Base-by-base conservation (phyloP, 2,113 vertebrate species). In the Sigmodon hispidus region DNA sequence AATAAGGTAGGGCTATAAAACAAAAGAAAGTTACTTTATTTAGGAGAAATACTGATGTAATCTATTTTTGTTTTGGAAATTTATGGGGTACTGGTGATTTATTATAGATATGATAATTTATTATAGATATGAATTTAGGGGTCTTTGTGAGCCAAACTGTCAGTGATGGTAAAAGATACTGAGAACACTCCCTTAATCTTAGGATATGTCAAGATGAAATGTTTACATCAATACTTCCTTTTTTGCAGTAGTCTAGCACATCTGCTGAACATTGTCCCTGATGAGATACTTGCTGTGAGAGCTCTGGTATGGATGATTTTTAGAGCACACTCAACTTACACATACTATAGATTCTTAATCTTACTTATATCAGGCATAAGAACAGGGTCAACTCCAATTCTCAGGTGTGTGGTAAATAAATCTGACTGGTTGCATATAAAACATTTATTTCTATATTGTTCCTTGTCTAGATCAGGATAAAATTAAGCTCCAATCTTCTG, bases 1-100 rank as follows among this genome's bases (percentile, higher is more conserved):
- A 94, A 96, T 90, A 84, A 96, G 65, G 45, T 67, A 91, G 10
- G 77, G 26, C 91, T 97, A 95, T 77, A 96, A 96, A 73, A 81
- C 55, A 50, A 94, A 86, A 40, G 79, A 75, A 95, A 0, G 0
- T 59, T 0, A 7, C 96, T 95, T 89, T 48, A 92, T 77, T 90
- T 3, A 63, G 87, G 96, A 94, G 40, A 87, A 89, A 63, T 85
- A 29, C 59, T 83, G 43, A 83, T 87, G 21, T 0, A 67, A 34
- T 3, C 63, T 73, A 70, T 93, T 70, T 93, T 93, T 50, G 34
- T 57, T 36, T 94, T 72, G 21, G 8, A 67, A 95, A 92, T 83
- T 81, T 88, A 50, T 81, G 24, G 24, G 81, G 86, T 55, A 70
- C n/a, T 84, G 22, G 22, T 89, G 55, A 89, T 93, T 89, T 94